Base-by-base conservation (phyloP, 2,888 invertebrate species). In the Helobdella robusta region DNA sequence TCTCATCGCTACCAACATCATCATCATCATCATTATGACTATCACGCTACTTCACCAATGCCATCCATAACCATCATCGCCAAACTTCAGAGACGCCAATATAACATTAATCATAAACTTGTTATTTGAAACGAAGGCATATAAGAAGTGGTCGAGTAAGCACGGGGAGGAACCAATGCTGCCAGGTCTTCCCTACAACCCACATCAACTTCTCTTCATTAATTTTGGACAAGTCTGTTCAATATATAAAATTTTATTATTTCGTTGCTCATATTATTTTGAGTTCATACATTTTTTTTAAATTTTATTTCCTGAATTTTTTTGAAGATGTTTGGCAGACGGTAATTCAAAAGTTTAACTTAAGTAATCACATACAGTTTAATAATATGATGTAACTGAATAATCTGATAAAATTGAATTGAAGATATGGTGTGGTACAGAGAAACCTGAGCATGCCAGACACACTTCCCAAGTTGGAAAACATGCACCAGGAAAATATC, bases 401-500 rank as follows among this genome's bases (percentile, higher is more conserved):
- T n/a, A n/a, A n/a, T n/a, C n/a, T n/a, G n/a, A n/a, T n/a, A n/a
- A n/a, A n/a, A 6, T 50, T 50, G n/a, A n/a, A 50, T 4, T 5
- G 28, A 44, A 62, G 62, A 48, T 62, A 28, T 62, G 62, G 62
- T 62, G 62, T 34, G 30, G 32, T 1, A 8, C 50, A 0, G 2
- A 20, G 18, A 46, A 50, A 34, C 62, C 62, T 30, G 62, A 62
- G 30, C 32, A 62, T 30, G 48, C 62, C 50, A 23, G 48, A 1
- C 50, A 62, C 20, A n/a, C 20, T 2, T 6, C 30, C 4, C 46
- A 32, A n/a, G 23, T 11, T 11, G 32, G 94, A 77, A 86, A 91
- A 34, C 95, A 95, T 77, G 87, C 90, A 20, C 89, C 92, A 0
- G 88, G 92, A 1, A 86, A 87, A 74, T 91, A 86, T 77, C 77